phyloP scores from a whole-genome alignment of 2,888 invertebrate genomes.

The Graphium colonna region DNA sequence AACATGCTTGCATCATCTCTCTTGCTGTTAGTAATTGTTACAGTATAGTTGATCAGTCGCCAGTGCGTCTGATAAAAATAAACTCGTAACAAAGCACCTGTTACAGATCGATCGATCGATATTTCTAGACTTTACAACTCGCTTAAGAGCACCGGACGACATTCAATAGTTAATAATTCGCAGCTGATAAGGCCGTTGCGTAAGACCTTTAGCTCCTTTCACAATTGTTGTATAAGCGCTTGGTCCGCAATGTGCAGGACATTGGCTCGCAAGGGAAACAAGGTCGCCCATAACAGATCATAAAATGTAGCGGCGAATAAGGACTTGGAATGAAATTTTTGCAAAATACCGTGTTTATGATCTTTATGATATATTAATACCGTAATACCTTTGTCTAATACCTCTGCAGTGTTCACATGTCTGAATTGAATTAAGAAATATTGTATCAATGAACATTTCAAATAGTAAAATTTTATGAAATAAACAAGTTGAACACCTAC shows the following conservation, averaged over 20 bases:
- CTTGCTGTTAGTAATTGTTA: no score
- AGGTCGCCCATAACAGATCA: constrained; percentile 10
- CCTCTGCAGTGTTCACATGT: no score
- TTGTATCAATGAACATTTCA: no score
- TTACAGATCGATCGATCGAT: background rate
- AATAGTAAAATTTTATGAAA: no score
- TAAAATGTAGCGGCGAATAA: background rate
- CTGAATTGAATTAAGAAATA: no score
- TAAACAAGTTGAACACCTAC: background rate
- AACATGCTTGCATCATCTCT: no score
- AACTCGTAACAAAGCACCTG: no score
- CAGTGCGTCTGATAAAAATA: no score
- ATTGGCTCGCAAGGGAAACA: constrained; percentile 13
- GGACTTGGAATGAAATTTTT: constrained; percentile 9
- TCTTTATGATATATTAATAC: background rate
- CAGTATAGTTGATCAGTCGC: no score
- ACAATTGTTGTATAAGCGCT: constrained; percentile 35
- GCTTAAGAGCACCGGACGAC: constrained; percentile 30
- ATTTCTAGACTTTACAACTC: constrained; percentile 5
- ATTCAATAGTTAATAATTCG: constrained; percentile 35
- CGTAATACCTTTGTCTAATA: no score
- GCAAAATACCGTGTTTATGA: background rate
- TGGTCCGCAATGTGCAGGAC: constrained; percentile 20
- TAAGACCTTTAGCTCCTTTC: constrained; percentile 48
- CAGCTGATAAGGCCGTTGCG: constrained; percentile 41